A percentile compares a stretch with the other conserved stretches of the same genome.
These are phyloP conservation scores for Scaptomyza montana DNA, from an alignment of 1,140 invertebrate genomes.

Conservation along the genomic window DNA sequence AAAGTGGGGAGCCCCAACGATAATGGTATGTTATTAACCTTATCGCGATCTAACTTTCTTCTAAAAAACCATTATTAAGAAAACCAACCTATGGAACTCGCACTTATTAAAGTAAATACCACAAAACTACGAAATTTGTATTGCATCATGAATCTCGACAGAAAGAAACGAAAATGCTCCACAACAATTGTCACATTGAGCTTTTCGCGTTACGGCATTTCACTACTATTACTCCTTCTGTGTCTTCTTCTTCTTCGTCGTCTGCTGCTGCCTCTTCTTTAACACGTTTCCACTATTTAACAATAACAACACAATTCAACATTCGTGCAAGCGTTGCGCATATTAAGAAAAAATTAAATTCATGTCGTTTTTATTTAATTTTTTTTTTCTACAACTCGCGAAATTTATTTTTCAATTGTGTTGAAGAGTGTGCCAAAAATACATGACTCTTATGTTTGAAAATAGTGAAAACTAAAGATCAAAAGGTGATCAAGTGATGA, in stretches of 20 bases:
- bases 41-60: conserved; percentile 44
- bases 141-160: conserved; percentile 60
- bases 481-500: conserved; percentile 6
- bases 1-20: neutral
- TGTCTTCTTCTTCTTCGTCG: conserved; percentile 1
- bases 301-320: conserved; percentile 30
- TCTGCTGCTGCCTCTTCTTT: neutral
- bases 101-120: neutral
- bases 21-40: conserved; percentile 10
- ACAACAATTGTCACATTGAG: conserved; percentile 76
- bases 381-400: conserved; percentile 13
- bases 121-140: conserved; percentile 17
- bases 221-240: conserved; percentile 44
- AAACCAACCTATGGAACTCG: neutral
- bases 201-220: conserved; percentile 68
- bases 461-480: conserved; percentile 24
- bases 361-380: conserved; percentile 2
- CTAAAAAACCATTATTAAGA: conserved; percentile 12
- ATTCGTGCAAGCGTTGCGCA: conserved; percentile 46
- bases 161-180: conserved; percentile 48
- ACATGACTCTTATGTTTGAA: conserved; percentile 9
- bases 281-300: conserved; percentile 35
- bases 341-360: conserved; percentile 45
- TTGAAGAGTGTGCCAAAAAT: conserved; percentile 22
- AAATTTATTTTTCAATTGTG: conserved; percentile 31